Evolutionary conservation across 2,797 vertebrate species (phyloP).

Genomic region (Phalloptychus januarius): DNA sequence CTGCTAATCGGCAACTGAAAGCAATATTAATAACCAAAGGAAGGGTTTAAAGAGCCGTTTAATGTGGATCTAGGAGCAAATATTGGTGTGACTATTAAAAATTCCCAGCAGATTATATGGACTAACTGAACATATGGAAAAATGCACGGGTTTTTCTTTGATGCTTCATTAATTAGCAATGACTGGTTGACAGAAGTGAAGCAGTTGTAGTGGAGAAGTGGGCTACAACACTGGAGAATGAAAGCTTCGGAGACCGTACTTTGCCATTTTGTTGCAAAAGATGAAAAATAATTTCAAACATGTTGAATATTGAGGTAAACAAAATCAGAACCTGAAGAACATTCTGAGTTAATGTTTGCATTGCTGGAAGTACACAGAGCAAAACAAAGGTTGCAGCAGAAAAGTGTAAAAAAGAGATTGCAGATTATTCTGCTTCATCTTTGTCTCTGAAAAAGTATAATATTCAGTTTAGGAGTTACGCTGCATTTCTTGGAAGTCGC

Average conservation of each 20-base stretch:
- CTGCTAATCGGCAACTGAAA: not conserved
- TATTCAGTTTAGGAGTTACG: not conserved
- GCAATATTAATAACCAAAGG: not conserved
- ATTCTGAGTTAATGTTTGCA: not conserved
- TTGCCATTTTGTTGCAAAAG: not conserved
- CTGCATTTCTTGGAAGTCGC: no score
- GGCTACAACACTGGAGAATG: not conserved
- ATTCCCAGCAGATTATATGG: not conserved
- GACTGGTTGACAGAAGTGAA: constrained; percentile 9
- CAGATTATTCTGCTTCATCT: not conserved
- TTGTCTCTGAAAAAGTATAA: not conserved
- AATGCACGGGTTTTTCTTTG: not conserved
- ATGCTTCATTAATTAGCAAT: constrained; percentile 7
- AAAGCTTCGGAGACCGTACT: not conserved
- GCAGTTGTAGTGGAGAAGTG: not conserved
- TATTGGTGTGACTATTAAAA: not conserved
- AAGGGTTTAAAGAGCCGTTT: not conserved
- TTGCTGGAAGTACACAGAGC: not conserved
- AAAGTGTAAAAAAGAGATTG: not conserved
- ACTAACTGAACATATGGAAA: not conserved
- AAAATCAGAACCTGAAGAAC: not conserved
- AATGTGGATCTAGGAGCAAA: not conserved
- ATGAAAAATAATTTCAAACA: not conserved
- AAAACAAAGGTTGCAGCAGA: not conserved
- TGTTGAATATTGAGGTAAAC: not conserved